These are phyloP conservation scores for Elmis aenea DNA, from an alignment of 2,888 invertebrate genomes.

Conservation along the genomic window DNA sequence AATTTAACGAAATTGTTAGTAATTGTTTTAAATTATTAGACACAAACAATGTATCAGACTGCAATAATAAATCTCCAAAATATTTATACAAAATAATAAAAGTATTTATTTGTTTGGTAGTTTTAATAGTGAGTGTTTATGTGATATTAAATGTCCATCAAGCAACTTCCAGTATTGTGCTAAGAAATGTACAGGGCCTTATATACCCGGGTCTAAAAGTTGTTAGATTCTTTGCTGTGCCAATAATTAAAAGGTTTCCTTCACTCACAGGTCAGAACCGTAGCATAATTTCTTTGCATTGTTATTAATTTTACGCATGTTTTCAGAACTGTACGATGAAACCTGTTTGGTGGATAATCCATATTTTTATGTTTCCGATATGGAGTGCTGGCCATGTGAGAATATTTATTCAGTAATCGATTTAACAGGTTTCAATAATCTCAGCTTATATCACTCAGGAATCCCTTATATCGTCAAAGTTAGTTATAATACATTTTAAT, in stretches of 20 bases:
- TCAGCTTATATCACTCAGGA: conserved; percentile 51
- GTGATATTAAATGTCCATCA: conserved; percentile 54
- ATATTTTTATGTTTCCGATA: conserved; percentile 72
- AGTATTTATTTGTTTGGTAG: conserved; percentile 32
- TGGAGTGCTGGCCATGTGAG: conserved; percentile 82
- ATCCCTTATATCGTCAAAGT: conserved; percentile 55
- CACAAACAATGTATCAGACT: conserved; percentile 27
- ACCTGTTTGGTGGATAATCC: conserved; percentile 80
- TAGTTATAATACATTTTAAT: conserved; percentile 17
- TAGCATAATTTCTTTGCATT: too few relatives aligned
- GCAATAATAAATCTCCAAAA: conserved; percentile 10
- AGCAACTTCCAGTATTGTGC: conserved; percentile 59
- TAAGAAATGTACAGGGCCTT: conserved; percentile 71
- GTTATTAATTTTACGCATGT: too few relatives aligned
- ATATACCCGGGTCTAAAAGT: conserved; percentile 77
- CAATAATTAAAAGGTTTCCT: conserved; percentile 70
- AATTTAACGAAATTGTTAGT: conserved; percentile 58
- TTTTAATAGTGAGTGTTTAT: conserved; percentile 44
- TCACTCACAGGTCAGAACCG: conserved; percentile 59
- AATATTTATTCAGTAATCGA: conserved; percentile 63
- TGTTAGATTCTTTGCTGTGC: conserved; percentile 68
- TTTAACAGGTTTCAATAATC: conserved; percentile 55
- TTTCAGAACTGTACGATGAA: conserved; percentile 73
- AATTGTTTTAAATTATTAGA: conserved; percentile 50
- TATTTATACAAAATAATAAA: conserved; percentile 18